Conservation (phyloP, 2,888 invertebrate species). For the Euphydryas editha region DNA sequence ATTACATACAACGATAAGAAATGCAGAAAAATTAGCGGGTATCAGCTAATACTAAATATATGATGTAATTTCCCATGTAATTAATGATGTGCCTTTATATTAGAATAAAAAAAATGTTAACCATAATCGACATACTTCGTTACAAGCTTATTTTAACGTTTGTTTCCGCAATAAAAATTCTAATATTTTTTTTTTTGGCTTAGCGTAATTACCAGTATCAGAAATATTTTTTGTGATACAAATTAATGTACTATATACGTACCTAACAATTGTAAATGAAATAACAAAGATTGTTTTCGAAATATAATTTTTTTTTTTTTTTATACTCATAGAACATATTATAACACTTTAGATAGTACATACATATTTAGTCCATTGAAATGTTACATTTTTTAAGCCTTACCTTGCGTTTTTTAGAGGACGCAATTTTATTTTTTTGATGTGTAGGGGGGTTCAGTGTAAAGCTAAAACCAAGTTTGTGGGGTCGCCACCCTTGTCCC, state of each 20-base stretch:
- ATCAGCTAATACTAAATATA: not conserved
- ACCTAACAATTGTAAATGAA: not conserved
- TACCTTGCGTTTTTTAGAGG: too few relatives aligned
- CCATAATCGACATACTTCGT: conserved; percentile 14
- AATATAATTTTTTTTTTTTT: not conserved
- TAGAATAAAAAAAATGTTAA: not conserved
- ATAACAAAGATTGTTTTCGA: not conserved
- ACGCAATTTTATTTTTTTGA: too few relatives aligned
- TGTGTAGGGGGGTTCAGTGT: too few relatives aligned
- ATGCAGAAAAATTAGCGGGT: too few relatives aligned
- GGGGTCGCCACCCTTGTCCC: too few relatives aligned
- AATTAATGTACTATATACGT: not conserved
- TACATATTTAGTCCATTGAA: too few relatives aligned
- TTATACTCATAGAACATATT: not conserved
- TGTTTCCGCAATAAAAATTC: conserved; percentile 28
- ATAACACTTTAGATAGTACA: too few relatives aligned
- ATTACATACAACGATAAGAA: too few relatives aligned
- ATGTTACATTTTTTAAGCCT: too few relatives aligned
- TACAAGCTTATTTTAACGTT: conserved; percentile 15
- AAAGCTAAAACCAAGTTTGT: too few relatives aligned
- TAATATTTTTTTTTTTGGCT: conserved; percentile 6
- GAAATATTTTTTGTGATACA: not conserved
- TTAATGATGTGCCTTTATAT: not conserved
- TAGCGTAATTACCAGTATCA: not conserved
- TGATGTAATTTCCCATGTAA: conserved; percentile 15